phyloP scores from a whole-genome alignment of 1,140 invertebrate genomes.

The Drosophila triauraria region DNA sequence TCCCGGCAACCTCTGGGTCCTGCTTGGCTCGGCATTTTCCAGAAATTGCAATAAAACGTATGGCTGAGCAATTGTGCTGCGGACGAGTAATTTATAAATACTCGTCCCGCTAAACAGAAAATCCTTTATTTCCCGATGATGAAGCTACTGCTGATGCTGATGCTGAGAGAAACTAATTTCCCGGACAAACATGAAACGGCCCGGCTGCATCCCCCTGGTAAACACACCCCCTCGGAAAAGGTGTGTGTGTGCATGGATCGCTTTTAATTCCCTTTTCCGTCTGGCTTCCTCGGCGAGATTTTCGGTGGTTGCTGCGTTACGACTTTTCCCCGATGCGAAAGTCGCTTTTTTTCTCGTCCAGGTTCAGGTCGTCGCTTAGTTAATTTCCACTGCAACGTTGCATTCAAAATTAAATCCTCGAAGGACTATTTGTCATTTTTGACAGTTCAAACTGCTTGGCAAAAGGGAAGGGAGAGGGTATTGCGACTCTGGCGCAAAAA shows the following conservation, averaged over 20 bases:
- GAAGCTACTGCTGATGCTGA: conserved; percentile 7
- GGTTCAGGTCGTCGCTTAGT: conserved; percentile 52
- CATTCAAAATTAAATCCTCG: conserved; percentile 78
- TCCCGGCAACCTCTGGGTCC: conserved; percentile 47
- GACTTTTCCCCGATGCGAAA: conserved; percentile 10
- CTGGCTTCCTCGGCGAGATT: conserved; percentile 46
- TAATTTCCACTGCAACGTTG: conserved; percentile 74
- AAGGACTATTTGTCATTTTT: conserved; percentile 78
- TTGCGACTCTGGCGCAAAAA: conserved; percentile 47
- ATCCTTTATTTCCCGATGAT: conserved; percentile 54
- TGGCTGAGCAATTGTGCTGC: conserved; percentile 65
- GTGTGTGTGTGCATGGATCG: conserved; percentile 27
- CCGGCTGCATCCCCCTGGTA: conserved; percentile 50
- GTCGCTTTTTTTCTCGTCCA: conserved; percentile 35
- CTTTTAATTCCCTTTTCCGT: conserved; percentile 63
- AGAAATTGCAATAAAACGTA: conserved; percentile 77
- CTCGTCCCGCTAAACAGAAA: conserved; percentile 16
- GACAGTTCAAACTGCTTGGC: conserved; percentile 70
- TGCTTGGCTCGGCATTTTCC: conserved; percentile 35
- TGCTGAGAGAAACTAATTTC: conserved; percentile 64
- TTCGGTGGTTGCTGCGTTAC: conserved; percentile 66
- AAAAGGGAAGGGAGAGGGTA: conserved; percentile 1
- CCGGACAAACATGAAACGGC: conserved; percentile 69
- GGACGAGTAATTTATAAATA: conserved; percentile 76
- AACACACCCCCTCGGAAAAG: conserved; percentile 23